phyloP scores from a whole-genome alignment of 2,113 vertebrate genomes.

The Naja naja region DNA sequence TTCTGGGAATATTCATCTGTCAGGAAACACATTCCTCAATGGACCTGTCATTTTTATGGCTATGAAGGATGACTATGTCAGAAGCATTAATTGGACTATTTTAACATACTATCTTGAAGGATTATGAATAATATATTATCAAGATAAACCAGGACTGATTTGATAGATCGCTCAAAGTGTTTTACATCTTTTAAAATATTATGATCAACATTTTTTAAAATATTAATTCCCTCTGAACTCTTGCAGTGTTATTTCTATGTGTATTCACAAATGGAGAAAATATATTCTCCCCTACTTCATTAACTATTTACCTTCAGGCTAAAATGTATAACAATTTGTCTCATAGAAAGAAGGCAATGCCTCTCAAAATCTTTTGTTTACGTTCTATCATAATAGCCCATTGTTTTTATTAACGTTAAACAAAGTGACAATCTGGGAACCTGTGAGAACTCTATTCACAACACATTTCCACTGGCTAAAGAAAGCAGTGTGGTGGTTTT shows the following conservation, averaged over 20 bases:
- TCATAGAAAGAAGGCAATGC: neutral
- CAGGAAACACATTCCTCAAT: neutral
- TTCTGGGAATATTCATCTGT: neutral
- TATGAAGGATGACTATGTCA: neutral
- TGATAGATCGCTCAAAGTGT: neutral
- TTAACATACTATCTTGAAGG: neutral
- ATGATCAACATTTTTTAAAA: neutral
- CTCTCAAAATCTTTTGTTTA: neutral
- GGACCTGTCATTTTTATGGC: neutral
- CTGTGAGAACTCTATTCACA: neutral
- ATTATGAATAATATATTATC: neutral
- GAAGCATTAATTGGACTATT: neutral
- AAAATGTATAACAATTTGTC: neutral
- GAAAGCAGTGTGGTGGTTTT: neutral
- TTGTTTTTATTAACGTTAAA: neutral
- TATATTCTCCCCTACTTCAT: neutral
- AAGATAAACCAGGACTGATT: neutral
- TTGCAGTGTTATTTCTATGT: neutral
- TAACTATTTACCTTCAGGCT: neutral
- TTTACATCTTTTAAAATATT: neutral
- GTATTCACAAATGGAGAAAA: neutral
- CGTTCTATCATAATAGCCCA: neutral
- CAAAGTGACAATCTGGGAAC: neutral
- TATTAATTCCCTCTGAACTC: neutral
- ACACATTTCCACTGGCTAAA: neutral